Conservation (phyloP, 2,888 invertebrate species). For the Drosophila leonis region DNA sequence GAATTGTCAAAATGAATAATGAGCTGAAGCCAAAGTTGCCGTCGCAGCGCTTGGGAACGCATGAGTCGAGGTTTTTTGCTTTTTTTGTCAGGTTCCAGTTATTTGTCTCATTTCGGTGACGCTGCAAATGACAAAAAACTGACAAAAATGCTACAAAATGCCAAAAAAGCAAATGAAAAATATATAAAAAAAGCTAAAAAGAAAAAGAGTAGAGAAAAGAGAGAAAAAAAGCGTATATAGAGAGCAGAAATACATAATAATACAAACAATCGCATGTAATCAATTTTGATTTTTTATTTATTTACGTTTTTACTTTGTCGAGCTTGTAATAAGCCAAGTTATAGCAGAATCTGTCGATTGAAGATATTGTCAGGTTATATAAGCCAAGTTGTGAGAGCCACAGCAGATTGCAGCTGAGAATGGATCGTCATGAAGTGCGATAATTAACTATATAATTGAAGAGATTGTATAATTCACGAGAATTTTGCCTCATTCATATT, state of each 20-base stretch:
- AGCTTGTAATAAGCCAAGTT: slow-evolving; percentile 38
- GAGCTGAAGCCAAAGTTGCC: slow-evolving; percentile 48
- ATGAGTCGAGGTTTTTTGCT: slow-evolving; percentile 41
- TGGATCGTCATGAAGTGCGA: neutral
- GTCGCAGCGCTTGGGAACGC: slow-evolving; percentile 22
- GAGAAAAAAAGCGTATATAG: slow-evolving; percentile 6
- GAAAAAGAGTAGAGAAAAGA: neutral
- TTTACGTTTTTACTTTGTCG: neutral
- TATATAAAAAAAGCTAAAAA: neutral
- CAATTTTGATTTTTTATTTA: slow-evolving; percentile 33
- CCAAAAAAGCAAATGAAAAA: slow-evolving; percentile 26
- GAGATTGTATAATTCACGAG: neutral
- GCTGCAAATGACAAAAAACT: slow-evolving; percentile 74
- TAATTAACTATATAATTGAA: neutral
- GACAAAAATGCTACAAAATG: slow-evolving; percentile 69
- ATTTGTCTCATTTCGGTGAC: slow-evolving; percentile 53
- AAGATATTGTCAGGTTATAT: slow-evolving; percentile 33
- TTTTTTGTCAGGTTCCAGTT: slow-evolving; percentile 35
- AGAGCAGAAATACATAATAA: slow-evolving; percentile 21
- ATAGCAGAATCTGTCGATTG: slow-evolving; percentile 45
- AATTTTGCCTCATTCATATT: neutral
- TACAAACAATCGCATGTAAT: slow-evolving; percentile 45
- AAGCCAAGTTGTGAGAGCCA: neutral
- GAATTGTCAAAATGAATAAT: slow-evolving; percentile 85
- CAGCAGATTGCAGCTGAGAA: neutral